Evolutionary conservation across 2,797 vertebrate genomes (phyloP), one percentile per base, ranked within the genome.

Genomic region (Furcifer pardalis): DNA sequence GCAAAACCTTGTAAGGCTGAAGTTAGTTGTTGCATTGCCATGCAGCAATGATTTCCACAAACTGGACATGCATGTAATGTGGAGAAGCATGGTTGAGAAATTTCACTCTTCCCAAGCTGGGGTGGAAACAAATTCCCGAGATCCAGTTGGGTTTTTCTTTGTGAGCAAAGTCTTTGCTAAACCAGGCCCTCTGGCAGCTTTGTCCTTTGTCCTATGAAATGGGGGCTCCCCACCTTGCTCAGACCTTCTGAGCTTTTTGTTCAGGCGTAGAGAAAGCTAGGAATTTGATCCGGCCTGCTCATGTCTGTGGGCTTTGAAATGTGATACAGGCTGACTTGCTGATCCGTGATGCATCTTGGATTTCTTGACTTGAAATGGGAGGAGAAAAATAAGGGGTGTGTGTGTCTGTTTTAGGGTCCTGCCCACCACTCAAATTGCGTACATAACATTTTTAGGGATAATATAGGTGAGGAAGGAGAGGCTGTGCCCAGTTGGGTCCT

Each of bases 261-360:
- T 93, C 87, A 90, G 2, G 86, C 52, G 0, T 92, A 90, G 82
- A 87, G 90, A 92, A 93, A 92, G 86, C 35, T 35, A 91, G 88
- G 90, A 93, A 93, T 94, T 91, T 84, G 89, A 94, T 92, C 90
- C 52, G 82, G 56, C 72, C 75, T 87, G 13, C 83, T 86, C 59
- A 49, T 0, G 0, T 90, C 0, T 87, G 30, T n/a, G 52, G 82
- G 77, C 80, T 91, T 88, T 72, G 84, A 87, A 93, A 92, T 21
- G 30, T 86, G 87, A 86, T 60, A 86, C 27, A 62, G 81, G 80
- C 85, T 0, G 44, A 68, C 75, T 40, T 87, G 81, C 30, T 89
- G 87, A 83, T 44, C 65, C 82, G 74, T 59, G 89, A 72, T 87
- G 88, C 74, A 60, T 35, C 65, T 88, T 85, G 78, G 81, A 81